Evolutionary conservation across 2,113 vertebrate species (phyloP).

Genomic region (Apodemus sylvaticus): DNA sequence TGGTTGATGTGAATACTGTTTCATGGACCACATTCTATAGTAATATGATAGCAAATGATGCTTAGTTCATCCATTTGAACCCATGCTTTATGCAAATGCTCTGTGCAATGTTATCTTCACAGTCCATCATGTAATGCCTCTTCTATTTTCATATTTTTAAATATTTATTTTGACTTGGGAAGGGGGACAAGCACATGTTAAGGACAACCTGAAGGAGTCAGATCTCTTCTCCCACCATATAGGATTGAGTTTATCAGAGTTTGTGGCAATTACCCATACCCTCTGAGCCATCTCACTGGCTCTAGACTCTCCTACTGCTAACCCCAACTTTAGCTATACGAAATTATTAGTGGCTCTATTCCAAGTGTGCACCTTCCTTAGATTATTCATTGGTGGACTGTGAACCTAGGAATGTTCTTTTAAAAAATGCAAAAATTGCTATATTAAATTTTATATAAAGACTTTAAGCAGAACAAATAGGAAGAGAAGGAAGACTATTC

Average conservation of each 20-base stretch:
- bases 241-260: background rate
- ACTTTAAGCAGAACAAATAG: background rate
- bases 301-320: background rate
- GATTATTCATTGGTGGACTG: background rate
- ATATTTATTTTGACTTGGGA: background rate
- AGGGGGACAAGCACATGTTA: background rate
- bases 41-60: background rate
- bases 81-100: fast-evolving
- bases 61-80: background rate
- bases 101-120: background rate
- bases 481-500: background rate
- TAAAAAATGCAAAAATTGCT: background rate
- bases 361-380: background rate
- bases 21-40: background rate
- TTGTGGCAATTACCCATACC: too few relatives aligned
- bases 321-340: background rate
- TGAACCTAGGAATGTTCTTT: background rate
- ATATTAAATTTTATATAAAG: slow-evolving; percentile 17
- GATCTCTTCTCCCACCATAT: background rate
- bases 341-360: background rate
- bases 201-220: background rate
- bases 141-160: background rate
- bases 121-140: background rate
- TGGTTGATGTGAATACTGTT: background rate
- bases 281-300: background rate